phyloP scores from a whole-genome alignment of 2,888 invertebrate species.

The Eilema depressum region DNA sequence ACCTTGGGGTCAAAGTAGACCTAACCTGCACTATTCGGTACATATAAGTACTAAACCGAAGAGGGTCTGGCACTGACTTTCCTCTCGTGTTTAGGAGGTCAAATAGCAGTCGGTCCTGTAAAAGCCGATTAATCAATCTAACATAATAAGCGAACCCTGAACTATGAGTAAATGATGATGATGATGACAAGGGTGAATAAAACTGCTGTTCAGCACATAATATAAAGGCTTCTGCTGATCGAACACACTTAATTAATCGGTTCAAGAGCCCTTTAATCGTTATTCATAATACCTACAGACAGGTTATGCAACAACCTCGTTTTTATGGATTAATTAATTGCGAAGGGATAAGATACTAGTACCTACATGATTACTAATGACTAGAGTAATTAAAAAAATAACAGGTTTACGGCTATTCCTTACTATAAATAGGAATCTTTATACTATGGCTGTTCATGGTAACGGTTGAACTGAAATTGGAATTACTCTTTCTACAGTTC shows the following conservation, averaged over 20 bases:
- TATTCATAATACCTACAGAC: background rate
- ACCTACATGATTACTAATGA: background rate
- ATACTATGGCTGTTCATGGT: background rate
- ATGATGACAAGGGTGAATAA: background rate
- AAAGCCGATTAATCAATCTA: too few relatives aligned
- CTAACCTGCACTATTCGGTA: too few relatives aligned
- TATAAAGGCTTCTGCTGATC: background rate
- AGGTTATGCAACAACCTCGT: background rate
- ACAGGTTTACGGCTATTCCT: background rate
- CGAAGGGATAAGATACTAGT: too few relatives aligned
- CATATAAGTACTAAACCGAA: too few relatives aligned
- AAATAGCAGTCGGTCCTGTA: too few relatives aligned
- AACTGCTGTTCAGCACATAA: too few relatives aligned
- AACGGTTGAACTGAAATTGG: background rate
- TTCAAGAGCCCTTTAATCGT: background rate
- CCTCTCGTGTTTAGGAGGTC: too few relatives aligned
- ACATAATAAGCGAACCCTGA: too few relatives aligned
- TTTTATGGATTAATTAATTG: background rate
- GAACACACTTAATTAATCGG: background rate
- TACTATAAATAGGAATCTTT: too few relatives aligned
- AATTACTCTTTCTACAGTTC: background rate
- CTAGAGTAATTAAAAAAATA: background rate
- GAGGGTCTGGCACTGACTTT: too few relatives aligned
- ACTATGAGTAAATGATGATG: too few relatives aligned
- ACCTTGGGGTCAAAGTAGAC: too few relatives aligned